These are phyloP conservation scores for Anthoscopus minutus DNA, from an alignment of 2,113 vertebrate genomes.

Conservation along the genomic window DNA sequence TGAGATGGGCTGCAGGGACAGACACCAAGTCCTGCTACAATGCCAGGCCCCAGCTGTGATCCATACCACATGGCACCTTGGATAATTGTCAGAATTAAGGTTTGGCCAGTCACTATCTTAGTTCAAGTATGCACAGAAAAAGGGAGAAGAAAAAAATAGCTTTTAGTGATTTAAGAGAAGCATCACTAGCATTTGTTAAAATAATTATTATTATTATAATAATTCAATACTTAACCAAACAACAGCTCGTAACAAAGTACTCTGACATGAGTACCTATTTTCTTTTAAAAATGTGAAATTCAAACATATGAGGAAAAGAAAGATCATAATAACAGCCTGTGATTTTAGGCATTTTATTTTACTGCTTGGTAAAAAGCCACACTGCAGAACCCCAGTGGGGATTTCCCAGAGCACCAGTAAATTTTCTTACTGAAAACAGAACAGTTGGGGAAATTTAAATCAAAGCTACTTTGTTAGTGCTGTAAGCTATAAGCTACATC, in stretches of 20 bases:
- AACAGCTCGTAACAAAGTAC: not conserved
- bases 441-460: not conserved
- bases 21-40: not conserved
- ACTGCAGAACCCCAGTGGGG: not conserved
- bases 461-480: slow-evolving; percentile 47
- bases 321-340: not conserved
- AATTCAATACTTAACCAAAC: not conserved
- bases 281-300: not conserved
- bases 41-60: not conserved
- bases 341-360: slow-evolving; percentile 8
- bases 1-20: not conserved
- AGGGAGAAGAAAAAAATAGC: not conserved
- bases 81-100: not conserved
- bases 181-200: not conserved
- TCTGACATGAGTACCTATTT: not conserved
- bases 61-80: not conserved
- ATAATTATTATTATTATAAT: not conserved
- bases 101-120: slow-evolving; percentile 10
- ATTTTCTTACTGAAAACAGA: slow-evolving; percentile 18
- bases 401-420: slow-evolving; percentile 13
- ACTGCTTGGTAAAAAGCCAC: not conserved
- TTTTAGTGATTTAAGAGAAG: not conserved
- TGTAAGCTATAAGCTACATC: slow-evolving; percentile 49
- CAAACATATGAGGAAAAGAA: not conserved
- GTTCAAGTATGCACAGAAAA: not conserved